Evolutionary conservation across 2,113 vertebrate species (phyloP), one percentile per base, ranked within the genome.

Genomic region (Pimephales promelas): DNA sequence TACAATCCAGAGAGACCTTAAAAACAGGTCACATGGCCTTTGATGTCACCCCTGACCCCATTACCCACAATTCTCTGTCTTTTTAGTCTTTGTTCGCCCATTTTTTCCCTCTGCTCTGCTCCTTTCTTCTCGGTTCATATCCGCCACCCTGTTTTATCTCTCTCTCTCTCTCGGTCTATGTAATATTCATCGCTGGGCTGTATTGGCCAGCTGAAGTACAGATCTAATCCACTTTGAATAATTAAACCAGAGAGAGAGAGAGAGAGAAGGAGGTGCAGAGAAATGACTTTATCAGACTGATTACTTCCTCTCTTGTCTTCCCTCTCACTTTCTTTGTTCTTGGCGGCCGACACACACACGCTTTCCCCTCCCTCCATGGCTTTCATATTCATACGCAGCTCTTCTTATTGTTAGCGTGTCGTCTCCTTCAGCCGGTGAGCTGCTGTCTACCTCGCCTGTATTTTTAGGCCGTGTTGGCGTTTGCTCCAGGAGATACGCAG

Each of bases 141-240:
- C 77, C 77, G 40, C 24, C 77, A 47, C 24, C 57, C 36, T 20
- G 59, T 31, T 62, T 79, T 66, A 79, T 70, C 36, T 40, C 36
- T 40, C 36, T 8, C 36, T 40, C 36, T 40, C 57, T 56, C 26
- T 83, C 0, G 18, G 4, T 86, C 43, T 64, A 91, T 94, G 92
- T 92, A 94, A 93, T 93, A 91, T 94, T 94, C 87, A 92, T 94
- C 84, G 88, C 86, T 89, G 59, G 88, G 87, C 87, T 73, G 84
- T 88, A 86, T 92, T 89, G 91, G 92, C 89, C 87, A 90, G 90
- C 92, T 86, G 87, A 92, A 92, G 92, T 90, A 83, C 94, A 93
- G 92, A 93, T 94, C 93, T 93, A 93, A 94, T 92, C 90, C 89
- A 89, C 80, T 84, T 88, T 93, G 88, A 94, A 94, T 94, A 94